These are phyloP conservation scores for Spicauda simplicius DNA, from an alignment of 2,888 invertebrate genomes.

Conservation along the genomic window DNA sequence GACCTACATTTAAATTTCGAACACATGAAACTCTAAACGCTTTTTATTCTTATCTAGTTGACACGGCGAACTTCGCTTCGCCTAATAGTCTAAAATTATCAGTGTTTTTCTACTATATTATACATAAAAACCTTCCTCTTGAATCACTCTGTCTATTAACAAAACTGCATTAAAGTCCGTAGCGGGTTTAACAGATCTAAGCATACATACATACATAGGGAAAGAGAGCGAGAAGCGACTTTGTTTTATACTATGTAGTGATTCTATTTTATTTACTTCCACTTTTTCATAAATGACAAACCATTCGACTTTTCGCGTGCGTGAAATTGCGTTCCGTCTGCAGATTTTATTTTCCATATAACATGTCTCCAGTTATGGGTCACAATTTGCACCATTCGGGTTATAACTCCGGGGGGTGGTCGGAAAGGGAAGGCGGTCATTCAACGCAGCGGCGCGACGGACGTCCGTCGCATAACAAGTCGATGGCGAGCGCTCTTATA, in stretches of 20 bases:
- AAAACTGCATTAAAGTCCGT: no score
- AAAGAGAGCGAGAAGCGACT: no score
- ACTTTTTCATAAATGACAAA: conserved; percentile 3
- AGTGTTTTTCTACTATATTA: no score
- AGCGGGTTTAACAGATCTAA: no score
- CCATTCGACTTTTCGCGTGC: conserved; percentile 20
- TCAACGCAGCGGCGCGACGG: conserved; percentile 84
- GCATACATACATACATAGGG: no score
- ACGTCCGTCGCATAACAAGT: conserved; percentile 86
- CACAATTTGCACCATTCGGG: conserved; percentile 82
- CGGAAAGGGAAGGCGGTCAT: conserved; percentile 84
- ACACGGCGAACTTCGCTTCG: no score
- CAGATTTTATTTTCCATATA: conserved; percentile 64
- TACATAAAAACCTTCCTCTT: no score
- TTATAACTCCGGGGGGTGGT: conserved; percentile 62
- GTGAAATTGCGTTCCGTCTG: conserved; percentile 46
- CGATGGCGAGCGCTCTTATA: conserved; percentile 80
- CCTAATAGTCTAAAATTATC: no score
- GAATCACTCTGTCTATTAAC: no score
- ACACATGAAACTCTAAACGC: no score
- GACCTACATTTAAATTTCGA: no score
- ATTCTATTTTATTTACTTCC: neutral
- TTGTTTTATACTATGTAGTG: neutral
- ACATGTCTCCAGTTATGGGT: conserved; percentile 78
- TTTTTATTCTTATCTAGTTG: no score